These are phyloP conservation scores for Ptiloglossa arizonensis DNA, from an alignment of 1,140 invertebrate genomes.

Conservation along the genomic window DNA sequence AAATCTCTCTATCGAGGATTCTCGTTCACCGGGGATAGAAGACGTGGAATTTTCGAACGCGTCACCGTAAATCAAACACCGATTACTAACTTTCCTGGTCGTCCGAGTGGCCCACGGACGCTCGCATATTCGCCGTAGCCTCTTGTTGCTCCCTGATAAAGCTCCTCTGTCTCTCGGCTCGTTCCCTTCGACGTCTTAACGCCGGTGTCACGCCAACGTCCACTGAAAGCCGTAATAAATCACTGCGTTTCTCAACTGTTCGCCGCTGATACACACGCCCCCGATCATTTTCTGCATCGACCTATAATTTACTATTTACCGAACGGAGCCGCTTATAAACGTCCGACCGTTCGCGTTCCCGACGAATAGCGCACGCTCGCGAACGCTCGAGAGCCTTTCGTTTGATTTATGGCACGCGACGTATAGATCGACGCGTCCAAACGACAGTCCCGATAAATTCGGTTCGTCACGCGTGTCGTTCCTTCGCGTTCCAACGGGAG, in stretches of 20 bases:
- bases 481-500: neutral
- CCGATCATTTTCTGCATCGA: slow-evolving; percentile 35
- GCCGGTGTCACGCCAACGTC: slow-evolving; percentile 89
- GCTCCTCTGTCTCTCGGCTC: slow-evolving; percentile 90
- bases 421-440: neutral
- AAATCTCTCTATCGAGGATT: too few relatives aligned
- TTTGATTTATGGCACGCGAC: slow-evolving; percentile 20
- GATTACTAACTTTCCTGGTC: slow-evolving; percentile 80
- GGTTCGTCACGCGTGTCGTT: slow-evolving; percentile 18
- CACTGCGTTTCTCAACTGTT: slow-evolving; percentile 32
- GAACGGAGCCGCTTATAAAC: neutral
- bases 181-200: slow-evolving; percentile 87
- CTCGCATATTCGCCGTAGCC: slow-evolving; percentile 83
- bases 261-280: neutral
- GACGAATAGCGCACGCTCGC: slow-evolving; percentile 1
- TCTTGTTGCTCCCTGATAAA: slow-evolving; percentile 91
- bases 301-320: slow-evolving; percentile 39
- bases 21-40: too few relatives aligned
- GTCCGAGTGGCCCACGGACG: slow-evolving; percentile 79
- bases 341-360: neutral
- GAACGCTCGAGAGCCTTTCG: slow-evolving; percentile 1
- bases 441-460: slow-evolving; percentile 26
- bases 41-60: too few relatives aligned
- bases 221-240: slow-evolving; percentile 66
- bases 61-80: neutral